A percentile compares a stretch with the other conserved stretches of the same genome.
These are phyloP conservation scores for Atopsyche davidsoni DNA, from an alignment of 1,140 invertebrate genomes.

Conservation along the genomic window DNA sequence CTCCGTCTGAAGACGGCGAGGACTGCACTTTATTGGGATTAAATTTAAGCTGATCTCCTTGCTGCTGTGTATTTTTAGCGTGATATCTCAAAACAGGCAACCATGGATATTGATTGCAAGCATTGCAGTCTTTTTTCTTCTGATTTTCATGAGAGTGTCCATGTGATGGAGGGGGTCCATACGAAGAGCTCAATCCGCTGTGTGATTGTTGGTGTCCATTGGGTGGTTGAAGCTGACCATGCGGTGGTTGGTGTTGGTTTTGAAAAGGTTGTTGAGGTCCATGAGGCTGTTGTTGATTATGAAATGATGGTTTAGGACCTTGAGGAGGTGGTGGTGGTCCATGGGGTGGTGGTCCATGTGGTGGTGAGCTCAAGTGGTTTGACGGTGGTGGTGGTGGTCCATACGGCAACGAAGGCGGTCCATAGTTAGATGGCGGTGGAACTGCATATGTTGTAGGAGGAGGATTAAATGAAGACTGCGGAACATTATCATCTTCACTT, in stretches of 20 bases:
- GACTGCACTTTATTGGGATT: not conserved
- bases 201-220: constrained; percentile 7
- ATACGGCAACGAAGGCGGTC: not conserved
- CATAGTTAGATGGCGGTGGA: constrained; percentile 4
- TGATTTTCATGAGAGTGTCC: constrained; percentile 29
- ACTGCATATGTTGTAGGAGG: not conserved
- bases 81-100: constrained; percentile 58
- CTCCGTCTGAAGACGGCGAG: not conserved
- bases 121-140: constrained; percentile 55
- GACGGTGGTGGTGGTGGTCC: constrained; percentile 7
- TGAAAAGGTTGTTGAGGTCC: constrained; percentile 4
- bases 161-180: constrained; percentile 2
- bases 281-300: constrained; percentile 1
- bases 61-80: constrained; percentile 34
- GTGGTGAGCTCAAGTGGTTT: too few species aligned
- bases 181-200: not conserved
- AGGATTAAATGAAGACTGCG: constrained; percentile 4
- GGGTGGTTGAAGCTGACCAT: not conserved
- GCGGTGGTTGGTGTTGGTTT: not conserved
- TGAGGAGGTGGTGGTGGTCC: not conserved
- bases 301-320: not conserved
- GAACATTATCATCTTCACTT: constrained; percentile 26
- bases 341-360: constrained; percentile 2
- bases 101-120: constrained; percentile 73
- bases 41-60: constrained; percentile 27